Evolutionary conservation across 1,140 invertebrate species (phyloP).

Genomic region (Tribolium madens): DNA sequence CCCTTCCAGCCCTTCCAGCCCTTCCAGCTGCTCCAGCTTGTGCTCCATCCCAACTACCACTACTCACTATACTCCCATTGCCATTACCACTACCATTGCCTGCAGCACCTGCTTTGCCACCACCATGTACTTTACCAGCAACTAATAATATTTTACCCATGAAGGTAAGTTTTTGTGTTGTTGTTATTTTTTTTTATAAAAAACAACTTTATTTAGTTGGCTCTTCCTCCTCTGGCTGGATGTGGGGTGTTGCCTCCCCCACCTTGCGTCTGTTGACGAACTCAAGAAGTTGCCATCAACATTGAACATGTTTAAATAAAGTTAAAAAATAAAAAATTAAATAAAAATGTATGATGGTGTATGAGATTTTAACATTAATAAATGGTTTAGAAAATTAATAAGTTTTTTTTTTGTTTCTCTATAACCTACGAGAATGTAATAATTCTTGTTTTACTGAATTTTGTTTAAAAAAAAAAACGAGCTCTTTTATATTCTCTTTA

Average conservation of each 20-base stretch:
- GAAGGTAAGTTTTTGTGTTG: neutral
- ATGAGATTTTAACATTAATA: no score
- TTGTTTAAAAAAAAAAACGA: no score
- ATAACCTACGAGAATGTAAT: no score
- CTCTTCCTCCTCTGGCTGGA: neutral
- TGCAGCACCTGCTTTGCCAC: neutral
- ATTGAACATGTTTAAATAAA: no score
- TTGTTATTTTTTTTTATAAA: neutral
- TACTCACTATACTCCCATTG: neutral
- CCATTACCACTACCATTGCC: neutral
- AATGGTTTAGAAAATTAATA: no score
- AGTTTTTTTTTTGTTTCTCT: no score
- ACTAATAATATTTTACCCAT: neutral
- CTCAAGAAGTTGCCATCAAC: no score
- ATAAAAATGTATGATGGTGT: no score
- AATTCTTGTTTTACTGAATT: no score
- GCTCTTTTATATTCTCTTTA: no score
- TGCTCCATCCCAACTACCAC: neutral
- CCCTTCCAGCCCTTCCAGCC: neutral
- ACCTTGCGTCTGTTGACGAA: no score
- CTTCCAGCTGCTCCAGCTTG: neutral
- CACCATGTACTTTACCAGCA: neutral
- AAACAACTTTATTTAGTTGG: neutral
- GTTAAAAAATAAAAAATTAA: no score
- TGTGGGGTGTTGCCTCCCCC: neutral